These are phyloP conservation scores for Iphiclides podalirius DNA, from an alignment of 2,888 invertebrate genomes.

Conservation along the genomic window DNA sequence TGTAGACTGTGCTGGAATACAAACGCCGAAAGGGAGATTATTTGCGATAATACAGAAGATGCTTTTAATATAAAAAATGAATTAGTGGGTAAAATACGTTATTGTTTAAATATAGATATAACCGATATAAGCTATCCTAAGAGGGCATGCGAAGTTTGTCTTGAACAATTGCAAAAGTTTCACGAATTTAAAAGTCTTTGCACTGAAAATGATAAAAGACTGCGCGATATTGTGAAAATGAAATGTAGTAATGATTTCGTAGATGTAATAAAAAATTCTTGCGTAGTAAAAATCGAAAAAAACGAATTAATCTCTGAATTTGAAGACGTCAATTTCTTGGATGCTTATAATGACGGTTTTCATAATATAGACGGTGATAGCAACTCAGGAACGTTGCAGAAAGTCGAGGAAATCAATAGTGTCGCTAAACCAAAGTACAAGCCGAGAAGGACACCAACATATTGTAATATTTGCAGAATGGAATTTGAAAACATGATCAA, in stretches of 20 bases:
- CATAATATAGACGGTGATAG: constrained; percentile 29
- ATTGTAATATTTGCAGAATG: constrained; percentile 55
- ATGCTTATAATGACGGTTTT: constrained; percentile 27
- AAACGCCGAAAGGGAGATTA: constrained; percentile 42
- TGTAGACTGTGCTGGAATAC: constrained; percentile 62
- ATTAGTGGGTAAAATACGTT: constrained; percentile 46
- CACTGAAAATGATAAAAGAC: constrained; percentile 42
- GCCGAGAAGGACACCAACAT: constrained; percentile 42
- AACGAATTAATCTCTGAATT: constrained; percentile 8
- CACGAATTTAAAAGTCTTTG: constrained; percentile 57
- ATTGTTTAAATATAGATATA: constrained; percentile 53
- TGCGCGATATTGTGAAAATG: constrained; percentile 39
- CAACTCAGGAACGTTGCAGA: constrained; percentile 23
- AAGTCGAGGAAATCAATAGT: constrained; percentile 24
- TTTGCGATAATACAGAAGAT: constrained; percentile 30
- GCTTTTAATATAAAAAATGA: constrained; percentile 26
- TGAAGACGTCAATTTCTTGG: constrained; percentile 12
- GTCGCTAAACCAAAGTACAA: constrained; percentile 36
- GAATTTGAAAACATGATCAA: constrained; percentile 43
- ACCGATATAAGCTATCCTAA: constrained; percentile 38
- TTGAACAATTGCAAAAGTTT: constrained; percentile 47
- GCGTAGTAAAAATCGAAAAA: constrained; percentile 31
- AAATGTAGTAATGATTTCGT: constrained; percentile 21
- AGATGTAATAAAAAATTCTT: constrained; percentile 24
- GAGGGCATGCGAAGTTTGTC: constrained; percentile 53